These are phyloP conservation scores for chimpanzee (Pan troglodytes) DNA, from an alignment of 2,113 vertebrate species.

Conservation along the genomic window NHGRI_mPanTro3-v2.1_pri NC_072410.2:36466501-36467000, in stretches of 20 bases:
- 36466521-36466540: not conserved
- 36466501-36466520: not conserved
- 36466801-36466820: not conserved
- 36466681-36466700: fast-evolving
- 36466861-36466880: not conserved
- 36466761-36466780: not conserved
- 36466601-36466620: not conserved
- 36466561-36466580: not conserved
- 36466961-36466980: not conserved
- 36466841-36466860: not conserved
- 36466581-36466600: not conserved
- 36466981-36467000: not conserved
- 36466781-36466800: not conserved
- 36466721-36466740: not conserved
- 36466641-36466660: not conserved
- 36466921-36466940: fast-evolving
- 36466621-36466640: not conserved
- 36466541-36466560: not conserved
- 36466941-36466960: not conserved
- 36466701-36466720: not conserved
- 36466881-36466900: not conserved
- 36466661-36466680: not conserved
- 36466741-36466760: fast-evolving
- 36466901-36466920: not conserved
- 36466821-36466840: not conserved